phyloP scores from a whole-genome alignment of 2,113 vertebrate species.

The Tilapia sparmanii region DNA sequence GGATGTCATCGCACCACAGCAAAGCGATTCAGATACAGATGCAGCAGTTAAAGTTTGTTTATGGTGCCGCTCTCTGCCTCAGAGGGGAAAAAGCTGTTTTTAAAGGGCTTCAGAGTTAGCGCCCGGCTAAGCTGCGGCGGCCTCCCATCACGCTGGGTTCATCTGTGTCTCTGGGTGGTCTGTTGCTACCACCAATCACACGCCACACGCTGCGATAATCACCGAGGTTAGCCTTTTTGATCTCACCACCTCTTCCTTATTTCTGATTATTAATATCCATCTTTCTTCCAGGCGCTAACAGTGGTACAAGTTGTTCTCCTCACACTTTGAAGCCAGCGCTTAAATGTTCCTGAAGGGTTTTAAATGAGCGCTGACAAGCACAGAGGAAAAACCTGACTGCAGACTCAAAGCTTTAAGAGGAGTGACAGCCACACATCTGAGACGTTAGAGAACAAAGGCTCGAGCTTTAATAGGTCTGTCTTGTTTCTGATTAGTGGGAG shows the following conservation, averaged over 20 bases:
- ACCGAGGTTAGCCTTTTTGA: not conserved
- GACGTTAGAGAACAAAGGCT: conserved; percentile 35
- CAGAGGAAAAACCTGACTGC: conserved; percentile 3
- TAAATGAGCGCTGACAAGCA: not conserved
- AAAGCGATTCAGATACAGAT: conserved; percentile 16
- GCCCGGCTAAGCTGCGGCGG: not conserved
- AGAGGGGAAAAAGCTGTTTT: not conserved
- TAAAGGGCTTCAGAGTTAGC: not conserved
- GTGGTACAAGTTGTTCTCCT: conserved; percentile 16
- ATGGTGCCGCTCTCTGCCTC: not conserved
- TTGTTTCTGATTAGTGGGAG: conserved; percentile 34
- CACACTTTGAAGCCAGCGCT: conserved; percentile 12
- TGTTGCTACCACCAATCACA: not conserved
- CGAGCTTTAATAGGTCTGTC: conserved; percentile 37
- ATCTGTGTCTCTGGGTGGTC: conserved; percentile 38
- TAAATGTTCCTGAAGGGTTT: conserved; percentile 36
- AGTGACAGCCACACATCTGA: conserved; percentile 28
- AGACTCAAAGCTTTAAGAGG: not conserved
- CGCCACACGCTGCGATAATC: conserved; percentile 9
- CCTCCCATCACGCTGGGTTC: conserved; percentile 1
- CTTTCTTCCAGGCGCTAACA: not conserved
- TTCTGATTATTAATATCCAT: conserved; percentile 14
- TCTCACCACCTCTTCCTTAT: not conserved
- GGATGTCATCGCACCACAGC: conserved; percentile 8
- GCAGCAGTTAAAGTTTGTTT: conserved; percentile 43